Evolutionary conservation across 2,797 vertebrate genomes (phyloP).

Genomic region (Oreochromis grahami): DNA sequence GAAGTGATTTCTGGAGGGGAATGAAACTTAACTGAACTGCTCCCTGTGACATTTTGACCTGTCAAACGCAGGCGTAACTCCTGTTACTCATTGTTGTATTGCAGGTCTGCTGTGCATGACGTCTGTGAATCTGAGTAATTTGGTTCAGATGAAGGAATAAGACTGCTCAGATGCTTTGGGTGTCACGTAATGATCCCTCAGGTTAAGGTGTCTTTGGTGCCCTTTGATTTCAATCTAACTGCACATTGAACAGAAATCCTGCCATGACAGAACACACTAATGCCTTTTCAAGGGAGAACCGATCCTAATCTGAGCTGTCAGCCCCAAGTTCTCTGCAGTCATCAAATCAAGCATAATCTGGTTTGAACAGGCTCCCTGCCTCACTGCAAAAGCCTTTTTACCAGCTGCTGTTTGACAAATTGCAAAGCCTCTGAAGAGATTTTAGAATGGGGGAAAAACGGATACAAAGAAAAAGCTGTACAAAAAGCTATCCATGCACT

Average conservation of each 20-base stretch:
- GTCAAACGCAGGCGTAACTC: neutral
- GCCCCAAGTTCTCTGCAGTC: neutral
- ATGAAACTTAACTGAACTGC: neutral
- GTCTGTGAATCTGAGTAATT: neutral
- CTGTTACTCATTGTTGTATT: neutral
- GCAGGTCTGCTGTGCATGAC: neutral
- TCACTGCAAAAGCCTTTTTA: neutral
- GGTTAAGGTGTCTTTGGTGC: neutral
- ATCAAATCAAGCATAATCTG: conserved; percentile 3
- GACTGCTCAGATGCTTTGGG: neutral
- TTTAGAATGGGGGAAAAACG: neutral
- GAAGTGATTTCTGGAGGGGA: neutral
- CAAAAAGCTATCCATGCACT: neutral
- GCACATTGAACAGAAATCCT: neutral
- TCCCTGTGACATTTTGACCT: neutral
- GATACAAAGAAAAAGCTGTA: neutral
- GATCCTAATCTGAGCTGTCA: conserved; percentile 7
- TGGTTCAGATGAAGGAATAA: fast-evolving
- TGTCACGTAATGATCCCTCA: neutral
- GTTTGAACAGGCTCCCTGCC: neutral
- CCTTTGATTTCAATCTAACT: neutral
- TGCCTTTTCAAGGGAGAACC: neutral
- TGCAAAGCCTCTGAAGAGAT: neutral
- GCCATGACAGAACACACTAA: neutral
- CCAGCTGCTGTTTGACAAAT: neutral